These are phyloP conservation scores for Pyrrhia umbra DNA, from an alignment of 2,888 invertebrate species.

Conservation along the genomic window DNA sequence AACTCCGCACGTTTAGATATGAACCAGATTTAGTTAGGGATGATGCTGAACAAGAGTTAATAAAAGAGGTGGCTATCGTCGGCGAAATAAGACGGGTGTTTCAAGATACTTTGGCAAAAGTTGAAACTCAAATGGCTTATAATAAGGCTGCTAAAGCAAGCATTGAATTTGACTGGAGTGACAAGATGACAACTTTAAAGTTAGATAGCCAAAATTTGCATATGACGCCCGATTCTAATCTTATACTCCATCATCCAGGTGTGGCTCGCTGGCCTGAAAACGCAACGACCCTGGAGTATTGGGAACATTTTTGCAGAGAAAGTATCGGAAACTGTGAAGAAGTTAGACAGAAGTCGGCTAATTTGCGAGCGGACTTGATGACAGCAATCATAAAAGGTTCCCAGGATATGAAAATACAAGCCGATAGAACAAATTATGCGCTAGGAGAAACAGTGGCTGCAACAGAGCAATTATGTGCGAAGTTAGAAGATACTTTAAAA, in stretches of 20 bases:
- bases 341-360: constrained; percentile 93
- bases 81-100: constrained; percentile 92
- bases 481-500: constrained; percentile 92
- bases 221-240: constrained; percentile 92
- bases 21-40: constrained; percentile 95
- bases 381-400: constrained; percentile 94
- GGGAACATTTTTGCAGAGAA: constrained; percentile 95
- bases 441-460: constrained; percentile 93
- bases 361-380: constrained; percentile 92
- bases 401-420: constrained; percentile 95
- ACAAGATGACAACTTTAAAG: constrained; percentile 94
- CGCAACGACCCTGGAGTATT: constrained; percentile 92
- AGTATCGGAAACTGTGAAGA: constrained; percentile 94
- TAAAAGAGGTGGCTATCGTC: constrained; percentile 94
- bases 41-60: constrained; percentile 94
- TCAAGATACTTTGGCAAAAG: constrained; percentile 91
- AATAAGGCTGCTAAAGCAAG: constrained; percentile 94
- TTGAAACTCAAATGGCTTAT: constrained; percentile 92
- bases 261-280: constrained; percentile 95
- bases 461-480: constrained; percentile 92
- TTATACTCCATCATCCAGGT: constrained; percentile 94
- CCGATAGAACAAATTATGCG: constrained; percentile 94
- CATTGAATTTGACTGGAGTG: constrained; percentile 97
- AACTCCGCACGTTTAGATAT: constrained; percentile 92
- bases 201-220: constrained; percentile 92